Conservation (phyloP, 2,113 vertebrate genomes). For the Orthochromis indermauri region DNA sequence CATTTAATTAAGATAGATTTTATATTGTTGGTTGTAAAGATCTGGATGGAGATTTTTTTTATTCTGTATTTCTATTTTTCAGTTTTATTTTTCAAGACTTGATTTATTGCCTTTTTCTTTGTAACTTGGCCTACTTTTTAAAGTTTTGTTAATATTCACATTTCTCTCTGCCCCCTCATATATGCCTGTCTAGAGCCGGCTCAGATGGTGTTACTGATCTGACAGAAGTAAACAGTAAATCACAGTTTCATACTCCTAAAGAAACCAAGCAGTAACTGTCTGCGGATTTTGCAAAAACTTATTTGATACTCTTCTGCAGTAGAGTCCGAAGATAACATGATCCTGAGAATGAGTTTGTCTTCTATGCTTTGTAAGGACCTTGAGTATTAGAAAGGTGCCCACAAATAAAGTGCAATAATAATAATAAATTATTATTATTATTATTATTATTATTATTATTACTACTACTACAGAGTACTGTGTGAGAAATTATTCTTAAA, state of each 20-base stretch:
- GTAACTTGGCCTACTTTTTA: background rate
- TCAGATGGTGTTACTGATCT: background rate
- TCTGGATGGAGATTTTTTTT: background rate
- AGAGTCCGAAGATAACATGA: background rate
- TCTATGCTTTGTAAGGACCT: background rate
- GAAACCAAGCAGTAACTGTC: background rate
- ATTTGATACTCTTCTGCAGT: background rate
- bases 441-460: background rate
- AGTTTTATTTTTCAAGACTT: background rate
- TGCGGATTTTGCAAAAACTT: rapidly evolving
- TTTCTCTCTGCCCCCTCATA: background rate
- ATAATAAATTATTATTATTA: background rate
- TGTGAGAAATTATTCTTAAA: background rate
- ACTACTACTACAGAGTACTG: rapidly evolving
- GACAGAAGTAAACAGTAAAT: background rate
- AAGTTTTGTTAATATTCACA: background rate
- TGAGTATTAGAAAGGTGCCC: background rate
- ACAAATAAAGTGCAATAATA: background rate
- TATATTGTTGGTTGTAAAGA: background rate
- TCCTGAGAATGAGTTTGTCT: background rate
- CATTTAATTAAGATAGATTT: background rate
- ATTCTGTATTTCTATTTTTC: background rate
- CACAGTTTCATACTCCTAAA: background rate
- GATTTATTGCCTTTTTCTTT: background rate
- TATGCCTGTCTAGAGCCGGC: background rate